A percentile compares a stretch with the other conserved stretches of the same genome.
Evolutionary conservation across 1,140 invertebrate genomes (phyloP).

Genomic region (Anagrus nilaparvatae): DNA sequence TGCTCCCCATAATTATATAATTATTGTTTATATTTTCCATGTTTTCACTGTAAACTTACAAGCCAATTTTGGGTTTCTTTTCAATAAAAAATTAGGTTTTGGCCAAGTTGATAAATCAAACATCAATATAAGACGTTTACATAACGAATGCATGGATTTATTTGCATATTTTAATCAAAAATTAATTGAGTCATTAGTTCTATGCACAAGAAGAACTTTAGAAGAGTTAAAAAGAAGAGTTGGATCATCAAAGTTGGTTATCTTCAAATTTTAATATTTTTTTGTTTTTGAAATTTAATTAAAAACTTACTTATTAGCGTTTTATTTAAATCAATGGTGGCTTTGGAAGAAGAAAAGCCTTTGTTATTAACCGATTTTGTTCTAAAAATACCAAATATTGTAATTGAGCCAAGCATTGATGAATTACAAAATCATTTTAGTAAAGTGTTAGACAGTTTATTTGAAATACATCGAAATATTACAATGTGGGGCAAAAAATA

Average conservation of each 20-base stretch:
- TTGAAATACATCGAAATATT: constrained; percentile 54
- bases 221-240: constrained; percentile 54
- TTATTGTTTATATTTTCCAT: not conserved
- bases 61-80: constrained; percentile 7
- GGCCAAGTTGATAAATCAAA: constrained; percentile 47
- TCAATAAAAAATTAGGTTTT: constrained; percentile 39
- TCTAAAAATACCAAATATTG: constrained; percentile 51
- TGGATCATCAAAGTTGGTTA: constrained; percentile 41
- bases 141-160: constrained; percentile 64
- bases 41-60: not conserved
- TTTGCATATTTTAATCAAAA: constrained; percentile 65
- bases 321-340: constrained; percentile 36
- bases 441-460: constrained; percentile 51
- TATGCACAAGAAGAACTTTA: constrained; percentile 56
- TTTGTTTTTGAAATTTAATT: not conserved
- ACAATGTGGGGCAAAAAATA: constrained; percentile 57
- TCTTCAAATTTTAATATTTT: no score
- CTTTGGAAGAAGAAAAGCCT: constrained; percentile 38
- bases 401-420: constrained; percentile 53
- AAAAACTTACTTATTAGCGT: constrained; percentile 20
- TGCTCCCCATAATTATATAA: no score
- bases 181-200: constrained; percentile 56
- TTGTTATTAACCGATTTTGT: constrained; percentile 50
- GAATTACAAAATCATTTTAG: constrained; percentile 62
- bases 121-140: constrained; percentile 48